Evolutionary conservation across 2,113 vertebrate genomes (phyloP), one percentile per base, ranked within the genome.

Genomic region (Centropristis striata): DNA sequence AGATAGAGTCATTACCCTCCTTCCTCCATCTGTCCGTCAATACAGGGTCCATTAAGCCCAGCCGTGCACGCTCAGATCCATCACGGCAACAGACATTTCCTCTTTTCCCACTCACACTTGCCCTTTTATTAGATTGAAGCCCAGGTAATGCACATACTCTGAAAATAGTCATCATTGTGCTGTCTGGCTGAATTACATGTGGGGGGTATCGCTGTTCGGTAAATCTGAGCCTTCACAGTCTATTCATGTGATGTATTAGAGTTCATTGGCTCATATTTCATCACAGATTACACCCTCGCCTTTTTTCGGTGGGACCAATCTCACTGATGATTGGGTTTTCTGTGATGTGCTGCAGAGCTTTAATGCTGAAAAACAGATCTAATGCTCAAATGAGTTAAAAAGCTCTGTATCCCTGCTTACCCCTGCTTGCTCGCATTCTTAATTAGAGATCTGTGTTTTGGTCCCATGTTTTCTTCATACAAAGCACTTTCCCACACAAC

Each of bases 1-100:
- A 83, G 87, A 94, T 92, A 84, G 85, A 91, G 80, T 90, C 90
- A 92, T 93, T 93, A 92, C 84, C 85, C 75, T 89, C 70, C 76
- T 87, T 83, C 77, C 87, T 86, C 88, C 86, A 88, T 91, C 92
- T 88, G 90, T 91, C 92, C 53, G 46, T 92, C 92, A 92, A 92
- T 91, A 90, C 66, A 46, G 89, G 78, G 46, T 90, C 90, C 88
- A 91, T 93, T 92, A 91, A 83, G 81, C 81, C 65, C 37, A 32
- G 73, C 86, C 49, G 16, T 23, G 71, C 71, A 81, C 86, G 15
- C 44, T 85, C 89, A 71, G 80, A 87, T 91, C 83, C 85, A 86
- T 89, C 79, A 88, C 64, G 21, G 80, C 68, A 80, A 70, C 71
- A 86, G 84, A 88, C 86, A 71, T 90, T 91, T 92, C 87, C 88